Evolutionary conservation across 2,888 invertebrate genomes (phyloP), one percentile per base, ranked within the genome.

Genomic region (Synergus japonicus): DNA sequence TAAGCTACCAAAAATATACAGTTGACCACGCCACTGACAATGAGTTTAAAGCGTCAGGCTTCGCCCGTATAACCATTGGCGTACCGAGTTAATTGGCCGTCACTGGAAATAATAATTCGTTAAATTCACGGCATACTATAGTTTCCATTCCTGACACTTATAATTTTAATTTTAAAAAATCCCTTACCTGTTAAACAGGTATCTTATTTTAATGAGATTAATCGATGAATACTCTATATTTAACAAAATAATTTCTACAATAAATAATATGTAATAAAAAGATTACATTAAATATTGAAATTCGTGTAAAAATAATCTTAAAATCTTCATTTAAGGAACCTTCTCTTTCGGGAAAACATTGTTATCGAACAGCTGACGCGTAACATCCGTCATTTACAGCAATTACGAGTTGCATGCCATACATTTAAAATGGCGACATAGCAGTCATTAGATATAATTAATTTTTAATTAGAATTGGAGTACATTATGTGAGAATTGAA

Each of bases 1-100:
- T 46, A 49, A 65, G 73, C 78, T 73, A 81, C 80, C 81, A 76
- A 79, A 81, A 80, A 83, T 84, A 84, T 83, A 83, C 41, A 73
- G 81, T 78, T 80, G 81, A 77, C 84, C 84, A 86, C 88, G 88
- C 87, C 88, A 87, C 86, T 89, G 88, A 85, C 80, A 83, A 81
- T 82, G 80, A 81, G 81, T 80, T 85, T 88, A 87, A 86, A 88
- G 88, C 86, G 79, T 82, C 83, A 77, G 73, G 69, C 69, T 54
- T 73, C 54, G 69, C 49, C 49, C 69, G 49, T 73, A 73, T 73
- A 54, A 54, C 49, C 69, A 73, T 54, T 73, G 69, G 73, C 54
- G 73, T 73, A 73, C 69, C 29, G 37, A 73, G 37, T n/a, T 69
- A 69, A 69, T 69, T 69, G 37, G 69, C 78, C 69, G 78, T 58